Evolutionary conservation across 1,140 invertebrate genomes (phyloP).

Genomic region (Zaprionus capensis): DNA sequence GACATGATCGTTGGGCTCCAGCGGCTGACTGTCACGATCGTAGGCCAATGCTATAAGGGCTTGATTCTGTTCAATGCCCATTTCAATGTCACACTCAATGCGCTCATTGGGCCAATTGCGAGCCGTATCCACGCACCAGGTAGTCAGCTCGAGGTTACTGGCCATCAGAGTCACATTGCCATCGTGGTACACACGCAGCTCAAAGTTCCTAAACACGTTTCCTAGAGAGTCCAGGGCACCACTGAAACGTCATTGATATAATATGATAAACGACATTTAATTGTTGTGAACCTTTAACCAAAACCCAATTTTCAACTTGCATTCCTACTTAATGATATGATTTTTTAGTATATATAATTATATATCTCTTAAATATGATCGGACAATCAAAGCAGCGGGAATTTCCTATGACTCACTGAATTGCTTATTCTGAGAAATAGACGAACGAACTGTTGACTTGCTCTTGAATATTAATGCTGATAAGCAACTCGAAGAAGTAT

Average conservation of each 20-base stretch:
- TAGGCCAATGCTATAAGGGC: constrained; percentile 45
- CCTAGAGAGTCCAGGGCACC: constrained; percentile 52
- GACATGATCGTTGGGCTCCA: constrained; percentile 59
- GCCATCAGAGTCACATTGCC: constrained; percentile 61
- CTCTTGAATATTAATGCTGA: background rate
- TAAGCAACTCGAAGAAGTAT: background rate
- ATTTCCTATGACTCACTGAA: background rate
- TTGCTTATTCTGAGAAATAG: background rate
- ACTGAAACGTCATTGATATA: constrained; percentile 11
- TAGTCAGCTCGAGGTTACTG: constrained; percentile 56
- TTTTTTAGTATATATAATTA: too few species aligned
- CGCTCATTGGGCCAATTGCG: constrained; percentile 76
- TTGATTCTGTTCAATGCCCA: constrained; percentile 54
- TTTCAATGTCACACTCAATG: constrained; percentile 60
- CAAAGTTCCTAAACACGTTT: constrained; percentile 21
- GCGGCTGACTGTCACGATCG: constrained; percentile 44
- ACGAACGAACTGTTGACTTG: background rate
- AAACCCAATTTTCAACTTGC: too few species aligned
- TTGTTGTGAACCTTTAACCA: background rate
- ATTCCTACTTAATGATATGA: too few species aligned
- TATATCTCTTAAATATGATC: too few species aligned
- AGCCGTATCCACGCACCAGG: constrained; percentile 69
- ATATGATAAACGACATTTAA: background rate
- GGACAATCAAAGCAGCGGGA: background rate
- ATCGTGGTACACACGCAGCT: constrained; percentile 59